Percentiles rank a stretch among this genome's conserved stretches.
Evolutionary conservation across 2,888 invertebrate species (phyloP).

Genomic region (Gasteruption jaculator): DNA sequence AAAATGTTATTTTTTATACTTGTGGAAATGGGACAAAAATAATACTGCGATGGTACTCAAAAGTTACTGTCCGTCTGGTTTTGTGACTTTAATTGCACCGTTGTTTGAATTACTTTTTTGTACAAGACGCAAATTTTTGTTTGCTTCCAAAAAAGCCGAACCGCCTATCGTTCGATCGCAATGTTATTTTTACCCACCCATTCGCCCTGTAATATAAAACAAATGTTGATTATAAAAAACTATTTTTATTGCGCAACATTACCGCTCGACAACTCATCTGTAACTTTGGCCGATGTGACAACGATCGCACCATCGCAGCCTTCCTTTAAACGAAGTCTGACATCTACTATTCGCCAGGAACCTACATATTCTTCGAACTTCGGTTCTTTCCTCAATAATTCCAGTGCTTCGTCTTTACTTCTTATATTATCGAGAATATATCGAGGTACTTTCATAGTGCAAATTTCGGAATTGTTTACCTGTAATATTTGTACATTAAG

Average conservation of each 20-base stretch:
- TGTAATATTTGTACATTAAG: slow-evolving; percentile 31
- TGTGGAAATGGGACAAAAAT: slow-evolving; percentile 8
- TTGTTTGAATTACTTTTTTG: no score
- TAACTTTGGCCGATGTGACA: slow-evolving; percentile 28
- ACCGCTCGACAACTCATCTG: no score
- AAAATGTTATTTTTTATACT: slow-evolving; percentile 1
- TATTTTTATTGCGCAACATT: no score
- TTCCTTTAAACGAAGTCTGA: slow-evolving; percentile 38
- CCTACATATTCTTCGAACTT: slow-evolving; percentile 39
- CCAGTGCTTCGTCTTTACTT: slow-evolving; percentile 55
- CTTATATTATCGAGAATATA: slow-evolving; percentile 54
- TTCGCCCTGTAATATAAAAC: no score
- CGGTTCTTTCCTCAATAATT: slow-evolving; percentile 48
- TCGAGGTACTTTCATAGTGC: slow-evolving; percentile 55
- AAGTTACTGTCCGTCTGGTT: no score
- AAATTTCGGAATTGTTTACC: slow-evolving; percentile 56
- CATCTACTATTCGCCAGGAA: slow-evolving; percentile 39
- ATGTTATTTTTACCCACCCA: no score
- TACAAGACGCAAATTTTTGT: no score
- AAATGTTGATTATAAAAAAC: no score
- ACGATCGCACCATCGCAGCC: slow-evolving; percentile 47
- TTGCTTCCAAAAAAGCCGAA: no score
- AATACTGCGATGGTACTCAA: no score
- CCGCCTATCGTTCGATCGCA: no score
- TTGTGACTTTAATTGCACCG: no score